Conservation (phyloP, 1,140 invertebrate genomes). For the Pachyrhynchus sulphureomaculatus region DNA sequence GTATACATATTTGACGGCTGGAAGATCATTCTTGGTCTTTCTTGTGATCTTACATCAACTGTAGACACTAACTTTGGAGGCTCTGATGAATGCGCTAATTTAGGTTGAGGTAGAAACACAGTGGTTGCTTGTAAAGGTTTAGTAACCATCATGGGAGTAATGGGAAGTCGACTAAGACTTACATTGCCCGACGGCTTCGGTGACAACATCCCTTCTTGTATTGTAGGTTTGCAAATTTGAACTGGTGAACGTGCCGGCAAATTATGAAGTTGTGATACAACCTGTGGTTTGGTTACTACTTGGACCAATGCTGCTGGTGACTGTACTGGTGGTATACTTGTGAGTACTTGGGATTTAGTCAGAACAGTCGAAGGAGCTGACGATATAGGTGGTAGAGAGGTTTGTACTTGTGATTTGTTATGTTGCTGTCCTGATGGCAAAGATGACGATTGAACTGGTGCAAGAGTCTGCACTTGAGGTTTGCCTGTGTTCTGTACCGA, state of each 20-base stretch:
- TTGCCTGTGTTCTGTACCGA: constrained; percentile 6
- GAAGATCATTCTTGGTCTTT: constrained; percentile 39
- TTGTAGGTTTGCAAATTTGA: constrained; percentile 21
- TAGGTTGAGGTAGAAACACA: constrained; percentile 54
- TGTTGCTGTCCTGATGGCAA: too few species aligned
- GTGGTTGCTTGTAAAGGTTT: constrained; percentile 58
- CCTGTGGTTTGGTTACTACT: constrained; percentile 1
- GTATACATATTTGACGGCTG: constrained; percentile 34
- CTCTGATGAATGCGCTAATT: constrained; percentile 41
- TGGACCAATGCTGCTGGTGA: neutral
- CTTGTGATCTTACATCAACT: constrained; percentile 22
- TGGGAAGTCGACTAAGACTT: constrained; percentile 49
- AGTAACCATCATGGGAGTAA: constrained; percentile 58
- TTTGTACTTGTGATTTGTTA: too few species aligned
- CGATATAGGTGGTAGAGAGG: neutral
- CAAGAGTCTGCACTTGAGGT: neutral
- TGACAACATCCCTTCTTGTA: constrained; percentile 15
- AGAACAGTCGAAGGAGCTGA: neutral
- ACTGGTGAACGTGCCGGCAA: constrained; percentile 38
- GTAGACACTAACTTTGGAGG: constrained; percentile 39
- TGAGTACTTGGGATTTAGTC: neutral
- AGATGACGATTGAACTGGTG: too few species aligned
- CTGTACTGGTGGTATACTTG: neutral
- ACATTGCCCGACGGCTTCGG: constrained; percentile 32
- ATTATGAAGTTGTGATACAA: constrained; percentile 33